Evolutionary conservation across 2,113 vertebrate genomes (phyloP).

Genomic region (Salvelinus namaycush): DNA sequence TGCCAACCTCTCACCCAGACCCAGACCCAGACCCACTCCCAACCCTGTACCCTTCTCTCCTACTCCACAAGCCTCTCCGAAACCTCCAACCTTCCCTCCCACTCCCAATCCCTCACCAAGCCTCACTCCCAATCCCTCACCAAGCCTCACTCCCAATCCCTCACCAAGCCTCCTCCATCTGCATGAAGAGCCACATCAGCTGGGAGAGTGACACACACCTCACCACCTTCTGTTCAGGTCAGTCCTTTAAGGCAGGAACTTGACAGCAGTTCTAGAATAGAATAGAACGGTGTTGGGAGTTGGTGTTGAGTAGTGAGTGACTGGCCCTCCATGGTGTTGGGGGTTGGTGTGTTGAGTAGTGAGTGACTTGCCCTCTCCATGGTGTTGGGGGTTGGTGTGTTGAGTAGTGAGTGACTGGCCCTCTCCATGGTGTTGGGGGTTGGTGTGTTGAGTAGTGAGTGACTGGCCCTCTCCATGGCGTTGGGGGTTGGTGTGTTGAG

Average conservation of each 20-base stretch:
- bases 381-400: not conserved
- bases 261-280: slow-evolving; percentile 28
- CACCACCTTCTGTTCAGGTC: slow-evolving; percentile 71
- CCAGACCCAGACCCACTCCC: not conserved
- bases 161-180: slow-evolving; percentile 37
- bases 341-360: slow-evolving; percentile 11
- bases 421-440: not conserved
- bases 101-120: not conserved
- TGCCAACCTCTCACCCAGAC: not conserved
- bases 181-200: slow-evolving; percentile 63
- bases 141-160: not conserved
- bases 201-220: slow-evolving; percentile 61
- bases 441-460: slow-evolving; percentile 24
- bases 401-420: slow-evolving; percentile 33
- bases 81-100: slow-evolving; percentile 6
- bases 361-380: slow-evolving; percentile 20
- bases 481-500: not conserved
- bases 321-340: not conserved
- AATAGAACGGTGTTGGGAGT: not conserved
- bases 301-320: slow-evolving; percentile 33
- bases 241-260: slow-evolving; percentile 57
- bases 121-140: not conserved
- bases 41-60: not conserved
- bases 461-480: slow-evolving; percentile 3
- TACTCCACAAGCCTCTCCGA: not conserved